Base-by-base conservation (phyloP, 2,113 vertebrate species). In the Myotis davidii region DNA sequence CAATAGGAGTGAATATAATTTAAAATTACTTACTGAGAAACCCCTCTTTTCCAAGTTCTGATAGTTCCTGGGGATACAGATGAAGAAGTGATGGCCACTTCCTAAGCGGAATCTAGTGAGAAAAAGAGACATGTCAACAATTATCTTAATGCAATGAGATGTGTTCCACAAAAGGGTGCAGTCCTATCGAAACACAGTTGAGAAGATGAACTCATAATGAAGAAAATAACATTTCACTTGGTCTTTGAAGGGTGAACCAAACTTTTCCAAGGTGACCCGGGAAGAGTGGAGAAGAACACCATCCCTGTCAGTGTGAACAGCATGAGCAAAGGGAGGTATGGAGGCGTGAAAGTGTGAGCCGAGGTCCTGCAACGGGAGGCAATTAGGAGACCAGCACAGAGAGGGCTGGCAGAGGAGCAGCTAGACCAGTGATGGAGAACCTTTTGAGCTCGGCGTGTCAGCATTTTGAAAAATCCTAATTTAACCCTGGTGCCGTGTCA, bases 11-110 rank as follows among this genome's bases (percentile, higher is more conserved):
- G 64, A 92, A 85, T 81, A 4, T 64, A 76, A 90, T 88, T 92
- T 78, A 50, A 91, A 94, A 88, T 50, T 78, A 27, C 39, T 88
- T 74, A 85, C 37, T 92, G n/a, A 90, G 34, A 86, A 79, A 59
- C 27, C 65, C 25, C 32, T 88, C 20, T 54, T 2, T 81, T 34
- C 27, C 45, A 82, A n/a, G 11, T 39, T 86, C 37, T 91, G 23
- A 50, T 2, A 86, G 39, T 42, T 1, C 1, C 12, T 32, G 27
- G 34, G 21, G 8, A 70, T 25, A 59, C 3, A 67, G 29, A 78
- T 29, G 20, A 82, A 74, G 65, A 84, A 73, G 2, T 37, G 56
- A 70, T 21, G 14, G 9, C 16, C 52, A 88, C 45, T 94, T 85
- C 34, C 10, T 45, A 65, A 81, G 9, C 18, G 85, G 64, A 70